Percentiles rank a stretch among this genome's conserved stretches.
Conservation (phyloP, 2,113 vertebrate species). For the Catagonus wagneri region DNA sequence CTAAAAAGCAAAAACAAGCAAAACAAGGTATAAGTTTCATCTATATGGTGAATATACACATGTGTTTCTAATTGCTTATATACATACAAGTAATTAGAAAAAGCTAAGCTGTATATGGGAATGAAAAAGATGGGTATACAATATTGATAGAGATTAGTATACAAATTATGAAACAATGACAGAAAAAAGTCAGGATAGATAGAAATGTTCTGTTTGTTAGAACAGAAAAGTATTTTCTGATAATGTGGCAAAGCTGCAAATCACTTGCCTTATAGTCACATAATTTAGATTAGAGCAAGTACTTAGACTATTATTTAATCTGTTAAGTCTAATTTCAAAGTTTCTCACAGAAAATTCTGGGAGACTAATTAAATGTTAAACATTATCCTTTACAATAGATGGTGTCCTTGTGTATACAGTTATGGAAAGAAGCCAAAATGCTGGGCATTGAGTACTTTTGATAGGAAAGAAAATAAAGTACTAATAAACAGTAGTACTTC, state of each 20-base stretch:
- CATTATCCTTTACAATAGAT: neutral
- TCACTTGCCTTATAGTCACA: neutral
- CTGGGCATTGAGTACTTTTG: neutral
- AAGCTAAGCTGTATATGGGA: neutral
- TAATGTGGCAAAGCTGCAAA: neutral
- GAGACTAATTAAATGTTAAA: neutral
- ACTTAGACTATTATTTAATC: neutral
- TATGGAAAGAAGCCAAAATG: neutral
- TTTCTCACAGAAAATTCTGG: neutral
- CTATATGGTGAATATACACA: neutral
- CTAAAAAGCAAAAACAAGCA: too few species aligned
- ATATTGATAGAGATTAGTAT: neutral
- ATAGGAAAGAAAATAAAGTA: neutral
- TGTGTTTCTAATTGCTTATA: neutral
- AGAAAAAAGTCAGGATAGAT: neutral
- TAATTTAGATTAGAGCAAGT: neutral
- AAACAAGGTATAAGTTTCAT: neutral
- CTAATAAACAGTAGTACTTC: neutral
- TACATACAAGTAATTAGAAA: neutral
- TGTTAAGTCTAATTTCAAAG: constrained; percentile 23
- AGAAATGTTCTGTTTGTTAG: neutral
- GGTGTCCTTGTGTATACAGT: neutral
- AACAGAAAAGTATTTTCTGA: neutral
- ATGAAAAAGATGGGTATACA: neutral
- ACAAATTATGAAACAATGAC: neutral